Percentiles rank a stretch among this genome's conserved stretches.
These are phyloP conservation scores for Platorchestia sp. DNA, from an alignment of 1,140 invertebrate genomes.

Conservation along the genomic window DNA sequence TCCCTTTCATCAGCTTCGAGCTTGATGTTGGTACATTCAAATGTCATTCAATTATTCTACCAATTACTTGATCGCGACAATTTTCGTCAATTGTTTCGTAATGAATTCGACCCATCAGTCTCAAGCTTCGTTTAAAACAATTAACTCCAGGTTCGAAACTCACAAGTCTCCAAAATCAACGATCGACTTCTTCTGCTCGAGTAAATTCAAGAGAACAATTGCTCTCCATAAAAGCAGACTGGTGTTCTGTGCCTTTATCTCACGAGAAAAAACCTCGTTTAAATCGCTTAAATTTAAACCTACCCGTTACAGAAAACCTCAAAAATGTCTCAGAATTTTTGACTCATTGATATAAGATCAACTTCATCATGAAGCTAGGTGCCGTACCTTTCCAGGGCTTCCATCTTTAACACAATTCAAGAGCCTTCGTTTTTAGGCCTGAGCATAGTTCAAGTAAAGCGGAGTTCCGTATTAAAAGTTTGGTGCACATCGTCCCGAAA, in stretches of 20 bases:
- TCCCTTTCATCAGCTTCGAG: not conserved
- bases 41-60: not conserved
- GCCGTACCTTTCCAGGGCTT: not conserved
- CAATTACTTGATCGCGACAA: not conserved
- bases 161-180: not conserved
- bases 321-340: not conserved
- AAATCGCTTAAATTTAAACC: not conserved
- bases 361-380: not conserved
- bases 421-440: slow-evolving; percentile 25
- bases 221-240: not conserved
- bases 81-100: slow-evolving; percentile 21
- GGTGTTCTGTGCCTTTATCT: not conserved
- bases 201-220: not conserved
- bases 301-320: not conserved
- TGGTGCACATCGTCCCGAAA: slow-evolving; percentile 23
- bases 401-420: slow-evolving; percentile 14
- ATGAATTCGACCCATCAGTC: not conserved
- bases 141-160: not conserved
- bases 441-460: slow-evolving; percentile 27
- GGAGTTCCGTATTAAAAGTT: slow-evolving; percentile 53
- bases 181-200: not conserved
- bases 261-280: not conserved
- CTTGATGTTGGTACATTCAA: not conserved
- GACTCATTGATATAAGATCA: not conserved
- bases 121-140: not conserved